phyloP scores from a whole-genome alignment of 2,797 vertebrate genomes.

The Trachops cirrhosus region DNA sequence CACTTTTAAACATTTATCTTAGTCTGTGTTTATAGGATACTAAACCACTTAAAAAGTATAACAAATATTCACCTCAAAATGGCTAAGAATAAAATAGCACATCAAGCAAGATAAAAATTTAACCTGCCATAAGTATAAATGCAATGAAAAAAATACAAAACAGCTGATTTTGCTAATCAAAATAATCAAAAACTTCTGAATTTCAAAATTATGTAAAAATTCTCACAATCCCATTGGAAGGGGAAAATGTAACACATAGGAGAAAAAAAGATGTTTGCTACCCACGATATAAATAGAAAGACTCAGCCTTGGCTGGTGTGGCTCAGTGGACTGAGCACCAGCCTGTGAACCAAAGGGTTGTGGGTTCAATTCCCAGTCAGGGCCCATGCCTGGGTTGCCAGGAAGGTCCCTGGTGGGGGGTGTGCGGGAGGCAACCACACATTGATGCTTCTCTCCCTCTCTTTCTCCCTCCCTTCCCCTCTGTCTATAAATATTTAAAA shows the following conservation, averaged over 20 bases:
- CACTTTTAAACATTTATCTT: background rate
- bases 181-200: background rate
- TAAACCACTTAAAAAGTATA: background rate
- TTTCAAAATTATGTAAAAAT: constrained; percentile 9
- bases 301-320: background rate
- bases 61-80: background rate
- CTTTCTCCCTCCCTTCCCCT: too few species aligned
- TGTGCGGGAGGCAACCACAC: too few species aligned
- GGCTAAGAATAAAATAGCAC: background rate
- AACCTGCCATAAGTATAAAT: background rate
- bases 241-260: background rate
- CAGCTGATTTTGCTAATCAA: constrained; percentile 1
- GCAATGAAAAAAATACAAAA: background rate
- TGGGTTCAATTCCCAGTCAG: too few species aligned
- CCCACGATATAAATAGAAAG: background rate
- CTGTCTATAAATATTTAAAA: too few species aligned
- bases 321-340: too few species aligned
- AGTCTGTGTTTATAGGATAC: background rate
- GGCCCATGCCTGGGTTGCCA: too few species aligned
- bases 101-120: background rate
- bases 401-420: too few species aligned
- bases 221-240: background rate
- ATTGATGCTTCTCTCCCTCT: too few species aligned
- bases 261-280: background rate
- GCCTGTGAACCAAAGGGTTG: too few species aligned